A percentile compares a stretch with the other conserved stretches of the same genome.
These are phyloP conservation scores for Peromyscus attwateri DNA, from an alignment of 2,797 vertebrate genomes.

Conservation along the genomic window DNA sequence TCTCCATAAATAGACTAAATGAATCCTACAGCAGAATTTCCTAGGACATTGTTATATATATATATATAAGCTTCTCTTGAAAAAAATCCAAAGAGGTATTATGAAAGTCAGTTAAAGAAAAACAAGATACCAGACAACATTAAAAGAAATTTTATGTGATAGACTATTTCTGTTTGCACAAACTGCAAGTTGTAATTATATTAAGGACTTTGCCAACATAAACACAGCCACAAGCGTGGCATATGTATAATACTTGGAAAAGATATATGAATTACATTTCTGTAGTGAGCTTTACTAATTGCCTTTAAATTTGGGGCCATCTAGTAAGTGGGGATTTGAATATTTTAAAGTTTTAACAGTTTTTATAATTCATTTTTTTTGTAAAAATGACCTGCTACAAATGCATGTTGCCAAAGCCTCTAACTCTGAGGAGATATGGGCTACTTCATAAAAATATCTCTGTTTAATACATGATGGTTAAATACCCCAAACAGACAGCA, in stretches of 20 bases:
- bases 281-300: conserved; percentile 1
- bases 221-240: neutral
- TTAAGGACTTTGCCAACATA: neutral
- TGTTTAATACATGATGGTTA: conserved; percentile 24
- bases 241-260: neutral
- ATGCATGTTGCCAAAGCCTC: neutral
- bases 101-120: neutral
- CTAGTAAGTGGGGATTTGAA: neutral
- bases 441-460: neutral
- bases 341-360: neutral
- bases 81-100: neutral
- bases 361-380: conserved; percentile 3
- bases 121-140: neutral
- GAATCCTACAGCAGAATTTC: neutral
- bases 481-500: neutral
- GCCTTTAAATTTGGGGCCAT: neutral
- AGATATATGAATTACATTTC: neutral
- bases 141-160: neutral
- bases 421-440: neutral
- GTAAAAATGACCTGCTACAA: neutral
- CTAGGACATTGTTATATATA: neutral
- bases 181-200: neutral
- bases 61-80: neutral
- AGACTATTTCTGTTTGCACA: neutral
- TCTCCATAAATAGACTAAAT: neutral